Conservation (phyloP, 2,888 invertebrate genomes). For the Harpagoxenus sublaevis region DNA sequence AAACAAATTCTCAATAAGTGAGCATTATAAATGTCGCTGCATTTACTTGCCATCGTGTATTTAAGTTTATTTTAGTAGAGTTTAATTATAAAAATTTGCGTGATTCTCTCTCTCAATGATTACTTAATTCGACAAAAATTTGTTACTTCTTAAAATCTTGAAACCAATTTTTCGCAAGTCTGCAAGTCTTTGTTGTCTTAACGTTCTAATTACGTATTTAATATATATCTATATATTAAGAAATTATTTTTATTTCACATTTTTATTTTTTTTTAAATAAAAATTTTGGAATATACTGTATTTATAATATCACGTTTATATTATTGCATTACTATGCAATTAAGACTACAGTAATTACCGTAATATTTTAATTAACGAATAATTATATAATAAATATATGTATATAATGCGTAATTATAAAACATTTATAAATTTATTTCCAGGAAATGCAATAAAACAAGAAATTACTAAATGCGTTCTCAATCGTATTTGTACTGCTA, state of each 20-base stretch:
- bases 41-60: neutral
- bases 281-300: neutral
- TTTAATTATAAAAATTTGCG: constrained; percentile 9
- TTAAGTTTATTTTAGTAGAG: neutral
- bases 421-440: constrained; percentile 4
- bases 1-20: neutral
- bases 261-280: neutral
- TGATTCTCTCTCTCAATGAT: neutral
- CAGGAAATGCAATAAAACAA: neutral
- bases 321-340: neutral
- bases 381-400: neutral
- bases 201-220: neutral
- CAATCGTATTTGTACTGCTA: constrained; percentile 46
- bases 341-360: neutral
- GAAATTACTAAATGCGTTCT: neutral
- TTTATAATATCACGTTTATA: neutral
- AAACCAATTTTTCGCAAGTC: neutral
- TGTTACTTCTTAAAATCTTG: neutral
- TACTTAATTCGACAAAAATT: neutral
- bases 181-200: neutral
- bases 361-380: neutral
- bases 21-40: neutral
- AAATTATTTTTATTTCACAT: neutral
- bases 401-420: neutral
- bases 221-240: neutral